A percentile compares a stretch with the other conserved stretches of the same genome.
phyloP scores from a whole-genome alignment of 2,888 invertebrate genomes.

The Yponomeuta plumbellus region DNA sequence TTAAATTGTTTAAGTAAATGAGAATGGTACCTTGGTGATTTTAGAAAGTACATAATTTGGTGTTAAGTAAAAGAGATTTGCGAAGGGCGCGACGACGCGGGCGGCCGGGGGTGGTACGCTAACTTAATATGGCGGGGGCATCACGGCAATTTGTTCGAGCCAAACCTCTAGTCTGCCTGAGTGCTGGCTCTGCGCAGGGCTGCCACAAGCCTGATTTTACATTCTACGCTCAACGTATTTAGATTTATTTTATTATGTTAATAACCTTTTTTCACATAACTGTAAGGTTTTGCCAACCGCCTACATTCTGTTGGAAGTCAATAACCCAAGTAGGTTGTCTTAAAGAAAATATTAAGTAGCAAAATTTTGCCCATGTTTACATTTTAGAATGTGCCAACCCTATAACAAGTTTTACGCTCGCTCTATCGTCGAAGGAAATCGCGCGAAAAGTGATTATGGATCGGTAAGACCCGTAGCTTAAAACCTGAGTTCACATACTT shows the following conservation, averaged over 20 bases:
- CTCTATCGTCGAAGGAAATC: constrained; percentile 59
- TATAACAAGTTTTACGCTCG: constrained; percentile 45
- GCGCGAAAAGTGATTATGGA: constrained; percentile 65
- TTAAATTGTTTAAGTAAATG: constrained; percentile 46
- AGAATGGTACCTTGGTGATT: constrained; percentile 47
- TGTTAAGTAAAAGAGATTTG: constrained; percentile 31
- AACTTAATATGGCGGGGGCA: constrained; percentile 72
- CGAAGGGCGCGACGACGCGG: constrained; percentile 20
- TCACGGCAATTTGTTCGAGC: constrained; percentile 73
- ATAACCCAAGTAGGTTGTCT: not conserved
- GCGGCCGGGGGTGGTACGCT: constrained; percentile 45
- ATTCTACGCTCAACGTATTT: not conserved
- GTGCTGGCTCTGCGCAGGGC: constrained; percentile 53
- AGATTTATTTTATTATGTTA: not conserved
- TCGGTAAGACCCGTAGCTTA: constrained; percentile 56
- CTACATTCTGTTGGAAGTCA: not conserved
- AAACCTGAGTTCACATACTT: constrained; percentile 39
- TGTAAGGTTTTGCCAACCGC: not conserved
- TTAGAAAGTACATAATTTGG: constrained; percentile 35
- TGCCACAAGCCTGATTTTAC: constrained; percentile 28
- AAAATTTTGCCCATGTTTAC: not conserved
- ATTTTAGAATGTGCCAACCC: constrained; percentile 32
- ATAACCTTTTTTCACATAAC: not conserved
- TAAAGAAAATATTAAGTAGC: not conserved
- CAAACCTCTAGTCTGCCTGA: constrained; percentile 57